Evolutionary conservation across 2,797 vertebrate genomes (phyloP).

Genomic region (Pipistrellus kuhlii): DNA sequence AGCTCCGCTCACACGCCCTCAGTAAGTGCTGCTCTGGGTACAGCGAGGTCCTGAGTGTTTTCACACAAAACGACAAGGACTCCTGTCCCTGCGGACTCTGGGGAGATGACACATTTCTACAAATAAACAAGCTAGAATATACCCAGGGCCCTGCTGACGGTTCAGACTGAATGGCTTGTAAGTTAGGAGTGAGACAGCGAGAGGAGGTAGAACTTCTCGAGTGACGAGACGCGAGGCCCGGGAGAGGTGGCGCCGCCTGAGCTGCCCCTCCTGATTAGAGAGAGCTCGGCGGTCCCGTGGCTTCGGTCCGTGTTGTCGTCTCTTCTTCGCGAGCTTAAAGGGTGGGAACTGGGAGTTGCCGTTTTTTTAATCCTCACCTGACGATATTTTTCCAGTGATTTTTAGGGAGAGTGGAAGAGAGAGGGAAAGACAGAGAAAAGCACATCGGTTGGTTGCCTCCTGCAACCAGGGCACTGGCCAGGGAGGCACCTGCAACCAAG

Average conservation of each 20-base stretch:
- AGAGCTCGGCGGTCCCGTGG: not conserved
- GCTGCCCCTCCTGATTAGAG: not conserved
- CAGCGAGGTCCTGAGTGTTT: not conserved
- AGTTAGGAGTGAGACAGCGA: not conserved
- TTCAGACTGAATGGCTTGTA: not conserved
- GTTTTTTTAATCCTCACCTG: too few species aligned
- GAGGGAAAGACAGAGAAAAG: too few species aligned
- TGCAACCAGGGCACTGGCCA: too few species aligned
- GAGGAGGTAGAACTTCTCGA: not conserved
- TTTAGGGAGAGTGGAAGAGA: too few species aligned
- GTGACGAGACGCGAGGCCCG: not conserved
- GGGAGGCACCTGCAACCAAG: too few species aligned
- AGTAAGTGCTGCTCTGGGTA: not conserved
- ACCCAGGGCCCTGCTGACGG: not conserved
- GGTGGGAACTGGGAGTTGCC: not conserved
- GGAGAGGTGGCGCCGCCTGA: not conserved
- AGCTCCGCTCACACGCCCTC: not conserved
- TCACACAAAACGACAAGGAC: not conserved
- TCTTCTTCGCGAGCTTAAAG: not conserved
- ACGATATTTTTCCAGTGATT: too few species aligned
- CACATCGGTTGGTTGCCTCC: too few species aligned
- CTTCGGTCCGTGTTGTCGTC: not conserved
- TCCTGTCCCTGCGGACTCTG: not conserved
- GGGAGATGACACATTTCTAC: not conserved
- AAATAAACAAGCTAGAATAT: constrained; percentile 13